Conservation (phyloP, 1,140 invertebrate species). For the Bradynema listronoti region DNA sequence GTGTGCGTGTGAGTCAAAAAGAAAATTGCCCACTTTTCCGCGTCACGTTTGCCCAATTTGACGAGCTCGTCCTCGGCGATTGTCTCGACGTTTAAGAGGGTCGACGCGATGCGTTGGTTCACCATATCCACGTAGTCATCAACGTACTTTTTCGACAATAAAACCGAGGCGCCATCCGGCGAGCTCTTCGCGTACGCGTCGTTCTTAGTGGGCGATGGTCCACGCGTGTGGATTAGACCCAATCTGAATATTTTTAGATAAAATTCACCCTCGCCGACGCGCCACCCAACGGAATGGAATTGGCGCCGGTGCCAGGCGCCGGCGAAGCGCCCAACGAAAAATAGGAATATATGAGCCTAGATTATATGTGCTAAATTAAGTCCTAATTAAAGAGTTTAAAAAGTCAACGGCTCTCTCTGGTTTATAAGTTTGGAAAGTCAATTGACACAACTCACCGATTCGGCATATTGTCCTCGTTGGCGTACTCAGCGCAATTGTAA, state of each 20-base stretch:
- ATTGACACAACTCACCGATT: constrained; percentile 65
- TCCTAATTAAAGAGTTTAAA: constrained; percentile 14
- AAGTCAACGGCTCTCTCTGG: too few relatives aligned
- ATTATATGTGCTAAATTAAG: background rate
- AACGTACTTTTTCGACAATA: constrained; percentile 45
- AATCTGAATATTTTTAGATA: too few relatives aligned
- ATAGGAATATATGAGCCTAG: too few relatives aligned
- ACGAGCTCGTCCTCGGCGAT: constrained; percentile 73
- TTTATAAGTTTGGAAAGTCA: constrained; percentile 6
- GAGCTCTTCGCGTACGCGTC: too few relatives aligned
- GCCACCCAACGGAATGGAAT: too few relatives aligned
- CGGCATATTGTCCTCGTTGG: constrained; percentile 99
- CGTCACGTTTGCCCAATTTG: constrained; percentile 78
- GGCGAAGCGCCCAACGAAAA: too few relatives aligned
- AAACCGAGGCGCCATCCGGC: constrained; percentile 33
- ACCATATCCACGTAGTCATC: constrained; percentile 72
- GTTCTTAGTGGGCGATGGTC: too few relatives aligned
- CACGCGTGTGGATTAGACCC: too few relatives aligned
- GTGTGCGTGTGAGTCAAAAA: too few relatives aligned
- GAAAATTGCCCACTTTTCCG: constrained; percentile 65
- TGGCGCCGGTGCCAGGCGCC: too few relatives aligned
- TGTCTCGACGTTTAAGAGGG: constrained; percentile 68
- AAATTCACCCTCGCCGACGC: too few relatives aligned
- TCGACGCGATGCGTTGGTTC: constrained; percentile 80
- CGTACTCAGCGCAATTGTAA: constrained; percentile 97